These are phyloP conservation scores for Luehdorfia chinensis DNA, from an alignment of 1,140 invertebrate species.

Conservation along the genomic window DNA sequence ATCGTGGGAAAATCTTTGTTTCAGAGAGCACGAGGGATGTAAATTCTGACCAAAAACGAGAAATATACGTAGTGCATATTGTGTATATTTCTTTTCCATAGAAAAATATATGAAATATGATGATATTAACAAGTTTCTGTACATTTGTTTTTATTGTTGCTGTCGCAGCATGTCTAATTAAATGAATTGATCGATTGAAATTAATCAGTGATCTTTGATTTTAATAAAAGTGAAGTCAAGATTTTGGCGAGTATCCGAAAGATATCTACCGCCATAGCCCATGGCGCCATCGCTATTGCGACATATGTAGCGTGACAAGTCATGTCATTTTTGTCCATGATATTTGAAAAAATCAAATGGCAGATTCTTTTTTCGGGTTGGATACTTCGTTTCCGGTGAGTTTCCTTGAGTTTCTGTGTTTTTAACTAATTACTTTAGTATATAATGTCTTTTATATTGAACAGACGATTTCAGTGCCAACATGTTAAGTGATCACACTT, in stretches of 20 bases:
- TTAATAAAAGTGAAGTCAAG: too few relatives aligned
- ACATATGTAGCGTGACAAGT: slow-evolving; percentile 77
- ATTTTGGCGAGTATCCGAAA: slow-evolving; percentile 21
- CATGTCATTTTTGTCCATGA: slow-evolving; percentile 81
- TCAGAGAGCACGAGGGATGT: too few relatives aligned
- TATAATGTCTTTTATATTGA: slow-evolving; percentile 25
- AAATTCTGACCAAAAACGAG: too few relatives aligned
- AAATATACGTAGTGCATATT: too few relatives aligned
- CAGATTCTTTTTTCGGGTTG: slow-evolving; percentile 90
- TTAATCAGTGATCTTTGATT: too few relatives aligned
- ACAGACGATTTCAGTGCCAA: slow-evolving; percentile 29
- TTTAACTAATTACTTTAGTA: slow-evolving; percentile 24
- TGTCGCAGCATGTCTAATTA: too few relatives aligned
- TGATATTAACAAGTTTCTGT: too few relatives aligned
- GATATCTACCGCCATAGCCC: slow-evolving; percentile 58
- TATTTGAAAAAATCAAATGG: slow-evolving; percentile 85
- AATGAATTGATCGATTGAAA: too few relatives aligned
- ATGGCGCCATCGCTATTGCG: slow-evolving; percentile 69
- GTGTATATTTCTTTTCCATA: too few relatives aligned
- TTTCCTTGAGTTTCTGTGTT: slow-evolving; percentile 37
- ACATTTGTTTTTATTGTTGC: too few relatives aligned
- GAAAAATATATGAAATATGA: too few relatives aligned
- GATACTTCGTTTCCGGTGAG: slow-evolving; percentile 85
- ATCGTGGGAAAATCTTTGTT: too few relatives aligned
- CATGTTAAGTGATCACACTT: slow-evolving; percentile 32